Percentiles rank a stretch among this genome's conserved stretches.
phyloP scores from a whole-genome alignment of 2,797 vertebrate species.

The Cryptoprocta ferox region DNA sequence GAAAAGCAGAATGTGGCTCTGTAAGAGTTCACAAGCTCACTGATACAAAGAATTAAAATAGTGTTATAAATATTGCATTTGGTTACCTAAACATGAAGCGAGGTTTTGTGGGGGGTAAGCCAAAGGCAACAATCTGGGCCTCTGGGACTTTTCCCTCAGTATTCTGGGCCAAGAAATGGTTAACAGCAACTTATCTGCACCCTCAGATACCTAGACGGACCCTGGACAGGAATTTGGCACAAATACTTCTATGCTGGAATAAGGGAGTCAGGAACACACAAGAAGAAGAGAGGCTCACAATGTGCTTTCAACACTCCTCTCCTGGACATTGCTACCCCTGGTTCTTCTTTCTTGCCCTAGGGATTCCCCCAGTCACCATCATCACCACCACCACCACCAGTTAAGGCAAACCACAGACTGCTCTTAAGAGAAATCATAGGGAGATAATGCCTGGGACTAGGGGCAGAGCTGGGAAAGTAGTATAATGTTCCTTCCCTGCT shows the following conservation, averaged over 20 bases:
- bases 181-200: conserved; percentile 28
- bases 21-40: conserved; percentile 29
- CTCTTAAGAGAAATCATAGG: not conserved
- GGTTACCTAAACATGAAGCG: conserved; percentile 6
- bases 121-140: conserved; percentile 10
- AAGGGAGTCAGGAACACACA: conserved; percentile 4
- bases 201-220: not conserved
- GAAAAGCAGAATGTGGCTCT: conserved; percentile 45
- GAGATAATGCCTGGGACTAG: not conserved
- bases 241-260: conserved; percentile 48
- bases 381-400: not conserved
- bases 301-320: not conserved
- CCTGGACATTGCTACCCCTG: not conserved
- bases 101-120: conserved; percentile 27
- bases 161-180: not conserved
- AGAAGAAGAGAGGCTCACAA: not conserved
- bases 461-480: not conserved
- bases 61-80: not conserved
- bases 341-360: conserved; percentile 23
- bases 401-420: not conserved
- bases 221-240: conserved; percentile 5
- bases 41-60: conserved; percentile 51
- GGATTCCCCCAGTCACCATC: not conserved
- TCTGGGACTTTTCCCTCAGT: conserved; percentile 1
- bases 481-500: not conserved